These are phyloP conservation scores for Carollia perspicillata DNA, from an alignment of 2,113 vertebrate species.

Conservation along the genomic window DNA sequence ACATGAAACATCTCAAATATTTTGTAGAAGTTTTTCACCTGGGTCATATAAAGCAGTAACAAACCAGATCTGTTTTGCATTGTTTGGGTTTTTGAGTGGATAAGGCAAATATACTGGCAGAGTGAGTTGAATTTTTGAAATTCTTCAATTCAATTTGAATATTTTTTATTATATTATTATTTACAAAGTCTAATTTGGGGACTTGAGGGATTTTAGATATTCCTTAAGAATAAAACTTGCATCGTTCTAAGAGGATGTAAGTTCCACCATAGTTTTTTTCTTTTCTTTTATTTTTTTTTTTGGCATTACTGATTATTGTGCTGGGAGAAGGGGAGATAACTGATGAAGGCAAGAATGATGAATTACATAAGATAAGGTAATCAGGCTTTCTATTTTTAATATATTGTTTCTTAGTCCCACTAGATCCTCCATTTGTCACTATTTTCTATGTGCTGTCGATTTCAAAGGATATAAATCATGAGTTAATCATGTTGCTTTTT, in stretches of 20 bases:
- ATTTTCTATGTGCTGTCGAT: slow-evolving; percentile 63
- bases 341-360: slow-evolving; percentile 66
- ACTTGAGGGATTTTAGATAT: not conserved
- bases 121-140: not conserved
- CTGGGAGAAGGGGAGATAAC: slow-evolving; percentile 17
- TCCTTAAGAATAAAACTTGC: not conserved
- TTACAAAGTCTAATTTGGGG: not conserved
- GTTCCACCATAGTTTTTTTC: not conserved
- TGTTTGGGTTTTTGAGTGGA: not conserved
- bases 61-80: not conserved
- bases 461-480: slow-evolving; percentile 74
- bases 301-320: not conserved
- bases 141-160: not conserved
- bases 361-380: slow-evolving; percentile 69
- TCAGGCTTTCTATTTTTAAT: slow-evolving; percentile 71
- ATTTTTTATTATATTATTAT: not conserved
- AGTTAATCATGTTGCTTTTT: slow-evolving; percentile 68
- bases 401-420: slow-evolving; percentile 69
- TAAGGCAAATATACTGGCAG: not conserved
- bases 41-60: not conserved
- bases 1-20: not conserved
- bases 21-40: not conserved
- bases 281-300: not conserved
- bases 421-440: slow-evolving; percentile 70
- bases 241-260: not conserved